Conservation (phyloP, 1,140 invertebrate genomes). For the Nasonia longicornis region DNA sequence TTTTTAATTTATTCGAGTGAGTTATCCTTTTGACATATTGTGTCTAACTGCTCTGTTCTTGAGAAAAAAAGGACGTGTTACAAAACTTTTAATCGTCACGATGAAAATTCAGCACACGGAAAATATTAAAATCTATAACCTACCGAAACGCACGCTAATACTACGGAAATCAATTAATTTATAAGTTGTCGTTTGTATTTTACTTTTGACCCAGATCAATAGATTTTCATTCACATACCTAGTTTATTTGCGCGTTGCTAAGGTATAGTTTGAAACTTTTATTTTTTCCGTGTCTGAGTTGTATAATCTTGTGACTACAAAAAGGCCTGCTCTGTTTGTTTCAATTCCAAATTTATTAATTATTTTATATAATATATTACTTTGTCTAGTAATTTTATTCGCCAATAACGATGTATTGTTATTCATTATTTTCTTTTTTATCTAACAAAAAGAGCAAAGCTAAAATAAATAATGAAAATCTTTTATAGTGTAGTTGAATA, state of each 20-base stretch:
- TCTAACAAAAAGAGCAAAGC: conserved; percentile 20
- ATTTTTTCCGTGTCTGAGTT: conserved; percentile 44
- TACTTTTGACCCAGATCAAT: neutral
- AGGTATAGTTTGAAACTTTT: neutral
- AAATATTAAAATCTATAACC: neutral
- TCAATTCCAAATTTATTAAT: neutral
- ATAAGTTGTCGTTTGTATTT: neutral
- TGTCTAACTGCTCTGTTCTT: conserved; percentile 62
- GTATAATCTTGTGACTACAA: conserved; percentile 59
- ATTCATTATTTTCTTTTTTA: neutral
- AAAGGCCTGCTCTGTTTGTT: conserved; percentile 42
- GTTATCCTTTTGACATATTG: conserved; percentile 42
- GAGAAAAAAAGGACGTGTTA: conserved; percentile 61
- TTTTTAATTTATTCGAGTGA: conserved; percentile 20
- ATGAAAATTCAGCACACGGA: conserved; percentile 55
- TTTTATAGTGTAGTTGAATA: conserved; percentile 35
- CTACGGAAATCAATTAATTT: neutral
- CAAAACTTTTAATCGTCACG: conserved; percentile 60
- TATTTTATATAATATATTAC: no score
- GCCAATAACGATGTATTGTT: neutral
- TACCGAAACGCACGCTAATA: neutral
- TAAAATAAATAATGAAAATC: neutral
- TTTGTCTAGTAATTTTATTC: neutral
- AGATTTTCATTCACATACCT: neutral
- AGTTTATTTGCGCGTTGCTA: neutral